Evolutionary conservation across 2,113 vertebrate genomes (phyloP), one percentile per base, ranked within the genome.

Genomic region (Dipodomys spectabilis): DNA sequence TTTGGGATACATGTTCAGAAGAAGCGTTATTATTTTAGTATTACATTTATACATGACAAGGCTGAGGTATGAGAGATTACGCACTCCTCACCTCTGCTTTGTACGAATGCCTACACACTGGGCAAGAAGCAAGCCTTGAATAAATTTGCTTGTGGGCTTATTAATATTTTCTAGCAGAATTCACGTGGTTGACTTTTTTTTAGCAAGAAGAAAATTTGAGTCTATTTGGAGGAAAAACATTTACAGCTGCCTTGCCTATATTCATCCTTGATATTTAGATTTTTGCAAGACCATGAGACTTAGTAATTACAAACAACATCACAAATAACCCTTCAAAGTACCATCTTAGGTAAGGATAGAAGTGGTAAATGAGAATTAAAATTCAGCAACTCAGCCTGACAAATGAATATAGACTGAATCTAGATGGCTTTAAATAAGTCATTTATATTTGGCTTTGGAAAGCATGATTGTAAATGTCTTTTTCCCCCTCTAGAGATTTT

Each of bases 231-330:
- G 74, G 45, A 85, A 90, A 86, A 84, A 45, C 28, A 88, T 75
- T 93, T 86, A 79, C 44, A 90, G 75, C 22, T 78, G 65, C 53
- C 30, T 49, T 57, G 65, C 22, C 67, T 86, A 11, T 79, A 88
- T 93, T 94, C 92, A 45, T 81, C 62, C n/a, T 94, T 83, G 68
- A 72, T 78, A 86, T 90, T 96, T 97, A 80, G 79, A 86, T 93
- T 92, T 90, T 67, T 86, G 35, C 15, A 80, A 88, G 83, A 84
- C 30, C 53, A 10, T 11, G 13, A 64, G 27, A 80, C 16, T 80
- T 57, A 23, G 3, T 88, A 64, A 78, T 95, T 90, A 90, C 12
- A 7, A 94, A 82, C 25, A 86, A 79, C 32, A 64, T 93, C 92
- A 90, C 72, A 78, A 88, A 94, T 80, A 96, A 74, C 85, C 28